phyloP scores from a whole-genome alignment of 1,140 invertebrate genomes.

The Pogonognathellus flavescens region DNA sequence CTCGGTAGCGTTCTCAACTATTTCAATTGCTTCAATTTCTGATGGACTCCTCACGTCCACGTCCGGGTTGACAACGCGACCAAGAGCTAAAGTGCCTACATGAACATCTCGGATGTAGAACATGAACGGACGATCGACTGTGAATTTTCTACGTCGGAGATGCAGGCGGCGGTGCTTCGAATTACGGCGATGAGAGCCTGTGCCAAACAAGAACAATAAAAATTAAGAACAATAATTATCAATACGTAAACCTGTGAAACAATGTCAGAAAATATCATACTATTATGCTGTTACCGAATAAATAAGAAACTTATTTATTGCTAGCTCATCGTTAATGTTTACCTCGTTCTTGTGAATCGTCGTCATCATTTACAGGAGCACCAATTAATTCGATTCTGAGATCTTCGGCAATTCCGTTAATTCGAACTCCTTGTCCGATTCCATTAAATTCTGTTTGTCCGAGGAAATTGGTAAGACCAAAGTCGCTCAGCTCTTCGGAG shows the following conservation, averaged over 20 bases:
- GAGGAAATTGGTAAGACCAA: conserved; percentile 11
- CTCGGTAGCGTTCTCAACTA: neutral
- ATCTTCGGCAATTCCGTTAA: conserved; percentile 30
- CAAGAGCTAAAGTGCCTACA: conserved; percentile 58
- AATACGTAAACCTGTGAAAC: too few species aligned
- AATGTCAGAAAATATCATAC: too few species aligned
- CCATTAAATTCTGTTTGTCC: conserved; percentile 42
- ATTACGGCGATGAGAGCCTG: conserved; percentile 12
- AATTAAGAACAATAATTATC: neutral
- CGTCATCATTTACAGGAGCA: neutral
- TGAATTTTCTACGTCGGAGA: conserved; percentile 50
- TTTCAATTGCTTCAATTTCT: conserved; percentile 18
- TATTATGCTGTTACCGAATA: too few species aligned
- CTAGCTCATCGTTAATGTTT: neutral
- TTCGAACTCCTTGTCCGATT: conserved; percentile 21
- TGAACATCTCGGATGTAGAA: conserved; percentile 59
- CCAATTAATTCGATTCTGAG: neutral
- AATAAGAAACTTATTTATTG: too few species aligned
- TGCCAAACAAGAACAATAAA: neutral
- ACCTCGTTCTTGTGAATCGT: neutral
- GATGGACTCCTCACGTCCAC: neutral
- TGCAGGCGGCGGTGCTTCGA: neutral
- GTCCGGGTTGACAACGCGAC: conserved; percentile 44
- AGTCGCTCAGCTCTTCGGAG: neutral
- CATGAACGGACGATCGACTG: conserved; percentile 64